These are phyloP conservation scores for Tenthredo notha DNA, from an alignment of 2,888 invertebrate species.

Conservation along the genomic window DNA sequence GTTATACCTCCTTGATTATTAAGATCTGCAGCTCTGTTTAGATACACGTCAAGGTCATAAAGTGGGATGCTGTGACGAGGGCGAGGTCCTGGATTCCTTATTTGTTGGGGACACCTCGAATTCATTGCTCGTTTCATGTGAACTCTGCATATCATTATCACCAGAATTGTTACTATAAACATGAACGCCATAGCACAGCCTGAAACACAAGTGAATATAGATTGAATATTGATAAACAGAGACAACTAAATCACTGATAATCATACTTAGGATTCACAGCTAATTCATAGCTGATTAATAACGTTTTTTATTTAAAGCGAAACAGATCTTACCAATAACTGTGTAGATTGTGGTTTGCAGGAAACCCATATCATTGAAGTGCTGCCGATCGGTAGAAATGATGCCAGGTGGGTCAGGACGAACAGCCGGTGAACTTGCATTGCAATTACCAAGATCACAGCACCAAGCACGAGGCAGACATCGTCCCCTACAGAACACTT, in stretches of 20 bases:
- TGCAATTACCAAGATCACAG: conserved; percentile 76
- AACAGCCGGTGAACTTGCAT: conserved; percentile 52
- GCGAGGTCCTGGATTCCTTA: conserved; percentile 61
- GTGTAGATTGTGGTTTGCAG: conserved; percentile 78
- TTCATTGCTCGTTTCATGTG: conserved; percentile 75
- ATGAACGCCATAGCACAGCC: conserved; percentile 79
- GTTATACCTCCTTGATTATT: conserved; percentile 61
- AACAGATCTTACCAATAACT: conserved; percentile 72
- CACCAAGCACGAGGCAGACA: conserved; percentile 81
- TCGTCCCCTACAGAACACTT: conserved; percentile 78
- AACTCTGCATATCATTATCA: conserved; percentile 77
- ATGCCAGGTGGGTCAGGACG: conserved; percentile 53
- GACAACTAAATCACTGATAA: not conserved
- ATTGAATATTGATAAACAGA: not conserved
- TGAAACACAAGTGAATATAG: conserved; percentile 56
- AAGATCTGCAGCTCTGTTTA: conserved; percentile 64
- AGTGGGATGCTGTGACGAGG: conserved; percentile 62
- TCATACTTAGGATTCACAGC: not conserved
- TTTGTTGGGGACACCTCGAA: conserved; percentile 68
- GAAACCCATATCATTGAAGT: conserved; percentile 75
- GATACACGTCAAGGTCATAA: conserved; percentile 71
- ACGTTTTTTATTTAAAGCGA: not conserved
- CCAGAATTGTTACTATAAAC: conserved; percentile 77
- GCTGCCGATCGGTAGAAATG: conserved; percentile 60
- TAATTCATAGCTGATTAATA: not conserved